Conservation (phyloP, 1,140 invertebrate genomes). For the Zaprionus africanus region DNA sequence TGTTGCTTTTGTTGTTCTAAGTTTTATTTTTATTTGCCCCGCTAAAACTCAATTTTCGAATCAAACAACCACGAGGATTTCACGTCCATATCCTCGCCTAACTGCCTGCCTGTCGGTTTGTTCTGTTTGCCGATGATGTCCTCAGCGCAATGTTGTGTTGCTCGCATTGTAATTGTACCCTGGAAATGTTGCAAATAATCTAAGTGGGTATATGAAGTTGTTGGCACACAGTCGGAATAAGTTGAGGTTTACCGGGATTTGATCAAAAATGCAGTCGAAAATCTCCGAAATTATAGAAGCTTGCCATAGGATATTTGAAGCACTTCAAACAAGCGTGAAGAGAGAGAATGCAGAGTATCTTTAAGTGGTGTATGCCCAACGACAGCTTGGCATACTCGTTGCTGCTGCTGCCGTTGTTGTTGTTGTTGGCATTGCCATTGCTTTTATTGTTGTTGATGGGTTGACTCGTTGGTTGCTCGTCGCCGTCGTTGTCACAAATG, state of each 20-base stretch:
- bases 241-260: too few relatives aligned
- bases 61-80: conserved; percentile 76
- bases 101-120: conserved; percentile 14
- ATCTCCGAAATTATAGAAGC: neutral
- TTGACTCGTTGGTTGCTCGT: conserved; percentile 24
- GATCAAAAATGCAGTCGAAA: too few relatives aligned
- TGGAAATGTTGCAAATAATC: neutral
- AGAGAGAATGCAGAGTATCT: neutral
- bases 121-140: conserved; percentile 66
- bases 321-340: neutral
- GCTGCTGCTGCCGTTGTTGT: conserved; percentile 12
- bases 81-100: conserved; percentile 40
- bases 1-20: conserved; percentile 59
- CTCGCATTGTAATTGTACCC: conserved; percentile 17
- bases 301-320: neutral
- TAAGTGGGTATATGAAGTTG: neutral
- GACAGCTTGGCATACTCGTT: neutral
- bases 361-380: neutral
- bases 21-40: conserved; percentile 79
- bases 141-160: conserved; percentile 51
- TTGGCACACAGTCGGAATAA: neutral
- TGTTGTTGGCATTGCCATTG: conserved; percentile 66
- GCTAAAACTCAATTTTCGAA: conserved; percentile 80
- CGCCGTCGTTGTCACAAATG: conserved; percentile 78
- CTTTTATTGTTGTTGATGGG: conserved; percentile 75